Base-by-base conservation (phyloP, 2,113 vertebrate species). In the Ia io region DNA sequence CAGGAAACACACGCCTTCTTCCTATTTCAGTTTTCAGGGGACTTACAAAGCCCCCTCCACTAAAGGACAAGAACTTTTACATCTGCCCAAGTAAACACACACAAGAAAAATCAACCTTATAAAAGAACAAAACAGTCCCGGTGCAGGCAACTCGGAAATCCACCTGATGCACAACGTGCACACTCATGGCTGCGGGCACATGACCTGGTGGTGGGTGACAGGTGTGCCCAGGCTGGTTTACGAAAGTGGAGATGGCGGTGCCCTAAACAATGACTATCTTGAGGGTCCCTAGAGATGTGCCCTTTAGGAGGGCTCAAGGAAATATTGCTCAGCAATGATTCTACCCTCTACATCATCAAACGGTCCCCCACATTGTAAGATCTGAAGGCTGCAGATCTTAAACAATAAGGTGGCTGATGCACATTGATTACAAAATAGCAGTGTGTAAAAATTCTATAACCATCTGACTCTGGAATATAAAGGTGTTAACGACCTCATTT, bases 361-460 rank as follows among this genome's bases (percentile, higher is more conserved):
- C 22, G 20, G 8, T 77, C 1, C 30, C 28, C 6, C 17, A 63
- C 30, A 69, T 78, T 74, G n/a, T n/a, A n/a, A n/a, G n/a, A 95
- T 32, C 25, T 76, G 77, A 88, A 84, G 40, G 22, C 49, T 22
- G 47, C 17, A 67, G 17, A 88, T 84, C n/a, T 63, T 70, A 84
- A 28, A 76, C 44, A 76, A 40, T 69, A 77, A 86, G 28, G 40
- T 32, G 16, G 85, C 22, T 7, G 9, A 65, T 20, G 53, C 13
- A 80, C 90, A 53, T 18, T 25, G 74, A 87, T 70, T 59, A 53
- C 18, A 84, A 94, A 85, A 51, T 11, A 70, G 12, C 30, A 40
- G 28, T 59, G 28, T 79, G 49, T 32, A 49, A 77, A 77, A n/a
- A 20, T 32, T 51, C 74, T n/a, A 4, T 40, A 59, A 70, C 32